Conservation (phyloP, 2,113 vertebrate genomes). For the Pseudorasbora parva region DNA sequence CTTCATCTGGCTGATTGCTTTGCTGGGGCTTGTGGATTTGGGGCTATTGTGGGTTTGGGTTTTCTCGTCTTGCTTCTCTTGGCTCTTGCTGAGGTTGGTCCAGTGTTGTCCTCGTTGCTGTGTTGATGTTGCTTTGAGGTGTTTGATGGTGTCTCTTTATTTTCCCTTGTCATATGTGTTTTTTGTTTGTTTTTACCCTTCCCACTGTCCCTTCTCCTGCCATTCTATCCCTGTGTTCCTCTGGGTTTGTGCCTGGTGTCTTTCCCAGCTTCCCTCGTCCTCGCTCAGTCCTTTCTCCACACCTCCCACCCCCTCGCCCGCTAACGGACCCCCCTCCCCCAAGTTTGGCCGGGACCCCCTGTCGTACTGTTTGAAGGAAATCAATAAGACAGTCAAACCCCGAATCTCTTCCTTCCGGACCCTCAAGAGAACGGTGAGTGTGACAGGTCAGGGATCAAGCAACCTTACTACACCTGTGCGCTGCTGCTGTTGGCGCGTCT, state of each 20-base stretch:
- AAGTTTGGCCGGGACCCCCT: constrained; percentile 89
- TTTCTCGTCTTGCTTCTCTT: constrained; percentile 48
- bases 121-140: constrained; percentile 75
- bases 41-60: constrained; percentile 53
- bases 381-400: constrained; percentile 96
- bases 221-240: constrained; percentile 28
- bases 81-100: constrained; percentile 61
- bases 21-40: constrained; percentile 8
- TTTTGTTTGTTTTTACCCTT: constrained; percentile 57
- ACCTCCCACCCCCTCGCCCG: constrained; percentile 75
- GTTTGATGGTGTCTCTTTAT: constrained; percentile 80
- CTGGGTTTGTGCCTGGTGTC: constrained; percentile 51
- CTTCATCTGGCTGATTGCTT: constrained; percentile 20
- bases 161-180: constrained; percentile 72
- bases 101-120: constrained; percentile 71
- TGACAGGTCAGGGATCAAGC: constrained; percentile 53
- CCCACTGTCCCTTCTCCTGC: constrained; percentile 21
- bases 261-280: constrained; percentile 39
- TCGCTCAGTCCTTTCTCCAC: constrained; percentile 75
- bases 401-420: constrained; percentile 91
- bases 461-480: constrained; percentile 44
- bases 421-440: constrained; percentile 89
- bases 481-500: neutral
- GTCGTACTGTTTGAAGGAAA: constrained; percentile 93
- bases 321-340: constrained; percentile 88